Conservation (phyloP, 53 echinoderm and acorn worm species). For the Crossaster papposus region DNA sequence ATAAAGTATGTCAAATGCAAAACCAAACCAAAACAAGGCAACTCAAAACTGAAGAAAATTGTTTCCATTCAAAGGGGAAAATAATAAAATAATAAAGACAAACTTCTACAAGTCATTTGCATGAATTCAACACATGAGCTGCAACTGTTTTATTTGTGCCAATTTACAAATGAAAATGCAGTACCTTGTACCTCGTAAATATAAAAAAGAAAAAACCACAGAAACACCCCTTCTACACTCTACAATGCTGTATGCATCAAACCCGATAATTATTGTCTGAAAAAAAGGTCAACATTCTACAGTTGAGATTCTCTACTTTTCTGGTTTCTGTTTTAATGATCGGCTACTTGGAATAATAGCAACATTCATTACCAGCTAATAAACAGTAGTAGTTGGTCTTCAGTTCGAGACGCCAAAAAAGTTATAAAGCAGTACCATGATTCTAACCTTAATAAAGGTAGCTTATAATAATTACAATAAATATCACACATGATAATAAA, state of each 20-base stretch:
- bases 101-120: not conserved
- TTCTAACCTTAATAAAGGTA: conserved; percentile 23
- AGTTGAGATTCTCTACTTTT: not conserved
- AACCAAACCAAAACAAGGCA: conserved; percentile 10
- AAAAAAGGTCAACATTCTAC: conserved; percentile 47
- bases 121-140: conserved; percentile 9
- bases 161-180: not conserved
- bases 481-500: conserved; percentile 49
- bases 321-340: conserved; percentile 6
- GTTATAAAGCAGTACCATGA: conserved; percentile 29
- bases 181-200: not conserved
- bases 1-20: conserved; percentile 40
- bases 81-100: not conserved
- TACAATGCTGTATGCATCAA: conserved; percentile 35
- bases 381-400: conserved; percentile 32
- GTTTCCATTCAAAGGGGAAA: not conserved
- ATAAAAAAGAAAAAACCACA: not conserved
- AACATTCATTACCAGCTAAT: conserved; percentile 9
- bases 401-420: conserved; percentile 44
- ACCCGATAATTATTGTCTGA: not conserved
- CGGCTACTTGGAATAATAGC: conserved; percentile 28
- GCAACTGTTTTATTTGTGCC: conserved; percentile 11
- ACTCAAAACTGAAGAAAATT: not conserved
- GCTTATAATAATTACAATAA: conserved; percentile 22
- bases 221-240: conserved; percentile 9